Evolutionary conservation across 2,888 invertebrate genomes (phyloP).

Genomic region (Papilio gigon): DNA sequence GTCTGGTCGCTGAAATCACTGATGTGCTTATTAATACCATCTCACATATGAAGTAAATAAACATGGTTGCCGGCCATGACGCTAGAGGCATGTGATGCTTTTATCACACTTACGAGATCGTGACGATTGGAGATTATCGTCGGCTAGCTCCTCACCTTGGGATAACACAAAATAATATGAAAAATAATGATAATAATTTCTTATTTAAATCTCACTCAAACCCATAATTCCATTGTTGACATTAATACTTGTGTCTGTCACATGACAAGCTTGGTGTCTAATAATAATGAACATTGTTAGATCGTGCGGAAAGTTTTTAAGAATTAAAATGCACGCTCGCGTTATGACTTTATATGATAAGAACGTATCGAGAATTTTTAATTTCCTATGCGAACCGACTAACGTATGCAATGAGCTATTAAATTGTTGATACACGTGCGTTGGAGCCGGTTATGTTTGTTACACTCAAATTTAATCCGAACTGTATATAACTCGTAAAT

Average conservation of each 20-base stretch:
- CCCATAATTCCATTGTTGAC: constrained; percentile 18
- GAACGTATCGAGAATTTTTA: constrained; percentile 18
- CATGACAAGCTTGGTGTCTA: constrained; percentile 22
- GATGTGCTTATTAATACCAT: constrained; percentile 27
- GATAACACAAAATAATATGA: constrained; percentile 47
- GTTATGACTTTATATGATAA: constrained; percentile 29
- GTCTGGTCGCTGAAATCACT: constrained; percentile 29
- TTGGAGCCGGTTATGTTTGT: background rate
- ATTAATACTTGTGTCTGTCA: constrained; percentile 28
- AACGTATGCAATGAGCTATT: constrained; percentile 23
- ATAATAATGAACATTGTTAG: constrained; percentile 9
- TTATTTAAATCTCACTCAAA: constrained; percentile 26
- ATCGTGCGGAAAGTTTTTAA: constrained; percentile 22
- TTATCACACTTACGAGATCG: constrained; percentile 69
- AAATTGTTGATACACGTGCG: constrained; percentile 13
- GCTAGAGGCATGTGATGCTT: constrained; percentile 64
- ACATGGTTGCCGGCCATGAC: constrained; percentile 46
- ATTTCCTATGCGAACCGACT: constrained; percentile 15
- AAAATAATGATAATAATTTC: constrained; percentile 44
- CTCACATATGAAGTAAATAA: constrained; percentile 29
- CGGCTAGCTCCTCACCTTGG: constrained; percentile 51
- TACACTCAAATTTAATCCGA: background rate
- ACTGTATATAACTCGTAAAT: background rate
- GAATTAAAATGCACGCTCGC: constrained; percentile 14
- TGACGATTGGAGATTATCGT: constrained; percentile 69